Conservation (phyloP, 2,888 invertebrate species). For the Malthinus flaveolus region DNA sequence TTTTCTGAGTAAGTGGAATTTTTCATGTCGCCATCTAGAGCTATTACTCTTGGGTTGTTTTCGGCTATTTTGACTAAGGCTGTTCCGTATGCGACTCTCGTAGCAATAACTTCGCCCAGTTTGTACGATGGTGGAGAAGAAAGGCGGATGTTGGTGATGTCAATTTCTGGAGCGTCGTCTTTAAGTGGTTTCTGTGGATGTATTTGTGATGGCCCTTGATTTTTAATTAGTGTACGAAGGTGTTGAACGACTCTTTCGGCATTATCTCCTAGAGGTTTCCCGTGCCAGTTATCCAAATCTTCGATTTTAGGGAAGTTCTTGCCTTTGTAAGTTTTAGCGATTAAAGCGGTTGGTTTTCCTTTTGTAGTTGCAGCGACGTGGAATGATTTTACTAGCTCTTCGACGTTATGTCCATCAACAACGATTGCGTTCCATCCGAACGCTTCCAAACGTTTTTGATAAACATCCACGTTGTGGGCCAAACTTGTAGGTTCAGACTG, state of each 20-base stretch:
- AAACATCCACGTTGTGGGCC: conserved; percentile 88
- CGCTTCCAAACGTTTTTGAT: conserved; percentile 81
- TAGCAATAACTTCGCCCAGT: conserved; percentile 78
- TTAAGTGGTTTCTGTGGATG: conserved; percentile 66
- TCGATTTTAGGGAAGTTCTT: conserved; percentile 88
- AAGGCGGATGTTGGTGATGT: conserved; percentile 73
- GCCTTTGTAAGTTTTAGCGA: conserved; percentile 86
- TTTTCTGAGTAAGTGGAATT: conserved; percentile 98
- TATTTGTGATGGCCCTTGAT: conserved; percentile 64
- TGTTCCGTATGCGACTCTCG: conserved; percentile 91
- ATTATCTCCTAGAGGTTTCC: conserved; percentile 89
- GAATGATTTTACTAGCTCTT: conserved; percentile 87
- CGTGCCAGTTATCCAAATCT: conserved; percentile 96
- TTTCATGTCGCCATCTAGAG: conserved; percentile 97
- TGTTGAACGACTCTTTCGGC: conserved; percentile 71
- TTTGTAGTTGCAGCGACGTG: conserved; percentile 74
- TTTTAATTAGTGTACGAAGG: conserved; percentile 68
- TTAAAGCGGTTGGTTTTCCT: conserved; percentile 87
- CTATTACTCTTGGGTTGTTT: conserved; percentile 80
- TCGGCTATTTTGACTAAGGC: conserved; percentile 87
- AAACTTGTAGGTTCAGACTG: conserved; percentile 96
- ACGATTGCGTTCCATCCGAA: conserved; percentile 91
- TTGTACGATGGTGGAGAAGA: conserved; percentile 83
- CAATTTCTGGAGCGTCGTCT: conserved; percentile 72
- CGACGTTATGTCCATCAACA: conserved; percentile 96